These are phyloP conservation scores for Baryphthengus martii DNA, from an alignment of 2,113 vertebrate species.

Conservation along the genomic window DNA sequence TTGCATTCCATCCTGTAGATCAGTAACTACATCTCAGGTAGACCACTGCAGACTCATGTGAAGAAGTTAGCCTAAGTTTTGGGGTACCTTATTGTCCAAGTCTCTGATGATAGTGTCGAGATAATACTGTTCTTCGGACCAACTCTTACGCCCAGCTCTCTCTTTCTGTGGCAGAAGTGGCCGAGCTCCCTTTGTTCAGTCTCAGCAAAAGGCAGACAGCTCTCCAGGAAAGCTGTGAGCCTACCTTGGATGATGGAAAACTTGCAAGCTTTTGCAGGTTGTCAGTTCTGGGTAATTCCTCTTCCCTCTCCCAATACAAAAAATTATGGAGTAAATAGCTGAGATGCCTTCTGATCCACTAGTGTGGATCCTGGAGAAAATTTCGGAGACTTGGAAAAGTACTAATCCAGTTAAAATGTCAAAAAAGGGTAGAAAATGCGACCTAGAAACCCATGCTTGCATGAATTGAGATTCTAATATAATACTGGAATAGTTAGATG, in stretches of 20 bases:
- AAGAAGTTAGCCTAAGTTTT: too few relatives aligned
- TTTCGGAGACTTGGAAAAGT: neutral
- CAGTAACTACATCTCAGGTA: too few relatives aligned
- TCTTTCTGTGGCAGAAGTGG: neutral
- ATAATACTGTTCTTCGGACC: too few relatives aligned
- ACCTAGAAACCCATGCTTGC: neutral
- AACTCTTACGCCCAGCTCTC: too few relatives aligned
- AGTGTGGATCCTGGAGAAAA: neutral
- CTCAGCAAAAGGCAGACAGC: neutral
- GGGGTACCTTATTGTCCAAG: too few relatives aligned
- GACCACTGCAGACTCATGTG: too few relatives aligned
- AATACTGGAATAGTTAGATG: neutral
- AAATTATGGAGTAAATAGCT: neutral
- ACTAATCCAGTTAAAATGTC: neutral
- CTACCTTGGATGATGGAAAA: neutral
- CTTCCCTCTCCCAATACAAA: rapidly evolving
- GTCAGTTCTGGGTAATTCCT: neutral
- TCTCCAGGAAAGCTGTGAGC: neutral
- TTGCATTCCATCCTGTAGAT: too few relatives aligned
- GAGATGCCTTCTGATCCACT: neutral
- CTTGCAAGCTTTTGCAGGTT: neutral
- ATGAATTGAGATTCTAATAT: neutral
- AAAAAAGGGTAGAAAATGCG: neutral
- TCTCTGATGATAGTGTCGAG: too few relatives aligned
- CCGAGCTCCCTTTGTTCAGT: neutral